phyloP scores from a whole-genome alignment of 2,797 vertebrate genomes.

The Neomorphus geoffroyi region DNA sequence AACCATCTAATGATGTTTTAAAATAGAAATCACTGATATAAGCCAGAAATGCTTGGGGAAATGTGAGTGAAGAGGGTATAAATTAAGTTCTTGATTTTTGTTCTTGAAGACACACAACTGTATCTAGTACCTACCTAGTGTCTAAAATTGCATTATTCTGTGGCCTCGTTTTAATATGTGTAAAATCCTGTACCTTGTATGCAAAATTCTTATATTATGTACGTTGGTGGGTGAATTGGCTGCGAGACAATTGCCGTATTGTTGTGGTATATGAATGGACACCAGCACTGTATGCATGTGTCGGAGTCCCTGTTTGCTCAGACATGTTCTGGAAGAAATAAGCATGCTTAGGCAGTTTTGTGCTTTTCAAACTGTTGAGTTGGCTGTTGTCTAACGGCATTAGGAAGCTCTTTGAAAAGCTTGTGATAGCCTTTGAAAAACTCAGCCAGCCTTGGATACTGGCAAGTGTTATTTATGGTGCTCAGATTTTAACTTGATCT shows the following conservation, averaged over 20 bases:
- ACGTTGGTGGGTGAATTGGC: neutral
- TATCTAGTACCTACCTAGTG: neutral
- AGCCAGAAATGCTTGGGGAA: neutral
- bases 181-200: neutral
- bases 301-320: neutral
- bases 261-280: neutral
- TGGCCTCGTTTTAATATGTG: neutral
- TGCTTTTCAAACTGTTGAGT: neutral
- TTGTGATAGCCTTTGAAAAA: neutral
- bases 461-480: slow-evolving; percentile 31
- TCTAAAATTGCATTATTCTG: neutral
- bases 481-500: slow-evolving; percentile 50
- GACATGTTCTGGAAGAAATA: neutral
- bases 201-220: neutral
- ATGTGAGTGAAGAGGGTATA: neutral
- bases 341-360: neutral
- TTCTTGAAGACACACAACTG: neutral
- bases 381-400: neutral
- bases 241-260: accelerated
- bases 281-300: neutral
- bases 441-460: neutral
- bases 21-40: neutral
- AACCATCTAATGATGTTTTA: neutral
- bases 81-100: neutral
- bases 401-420: neutral